phyloP scores from a whole-genome alignment of 2,797 vertebrate genomes.

The Martes flavigula region DNA sequence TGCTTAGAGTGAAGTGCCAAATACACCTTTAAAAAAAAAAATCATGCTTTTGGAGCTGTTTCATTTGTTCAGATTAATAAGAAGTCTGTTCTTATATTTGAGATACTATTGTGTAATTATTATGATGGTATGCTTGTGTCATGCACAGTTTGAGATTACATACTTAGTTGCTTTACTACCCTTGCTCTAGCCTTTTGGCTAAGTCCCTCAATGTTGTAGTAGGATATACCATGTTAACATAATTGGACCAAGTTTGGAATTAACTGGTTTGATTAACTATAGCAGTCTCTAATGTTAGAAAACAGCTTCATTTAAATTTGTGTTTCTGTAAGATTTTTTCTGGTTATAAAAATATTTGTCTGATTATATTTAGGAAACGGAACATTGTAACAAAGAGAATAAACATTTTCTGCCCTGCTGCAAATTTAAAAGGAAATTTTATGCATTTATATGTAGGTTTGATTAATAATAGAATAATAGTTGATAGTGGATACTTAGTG shows the following conservation, averaged over 20 bases:
- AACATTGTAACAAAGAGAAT: background rate
- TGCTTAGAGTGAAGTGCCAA: background rate
- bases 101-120: background rate
- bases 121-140: background rate
- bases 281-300: background rate
- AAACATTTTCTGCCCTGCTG: background rate
- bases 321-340: background rate
- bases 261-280: background rate
- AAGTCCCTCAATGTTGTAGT: background rate
- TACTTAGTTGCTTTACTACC: background rate
- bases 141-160: background rate
- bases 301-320: background rate
- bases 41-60: background rate
- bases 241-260: background rate
- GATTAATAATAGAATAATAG: background rate
- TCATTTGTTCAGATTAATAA: background rate
- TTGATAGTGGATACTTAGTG: background rate
- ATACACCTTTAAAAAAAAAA: background rate
- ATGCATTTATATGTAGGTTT: background rate
- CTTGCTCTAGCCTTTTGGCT: background rate
- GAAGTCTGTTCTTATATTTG: background rate
- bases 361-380: background rate
- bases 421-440: background rate
- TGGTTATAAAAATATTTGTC: conserved; percentile 7
- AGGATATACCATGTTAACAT: background rate